These are phyloP conservation scores for Vombatus ursinus DNA, from an alignment of 2,113 vertebrate genomes.

Conservation along the genomic window DNA sequence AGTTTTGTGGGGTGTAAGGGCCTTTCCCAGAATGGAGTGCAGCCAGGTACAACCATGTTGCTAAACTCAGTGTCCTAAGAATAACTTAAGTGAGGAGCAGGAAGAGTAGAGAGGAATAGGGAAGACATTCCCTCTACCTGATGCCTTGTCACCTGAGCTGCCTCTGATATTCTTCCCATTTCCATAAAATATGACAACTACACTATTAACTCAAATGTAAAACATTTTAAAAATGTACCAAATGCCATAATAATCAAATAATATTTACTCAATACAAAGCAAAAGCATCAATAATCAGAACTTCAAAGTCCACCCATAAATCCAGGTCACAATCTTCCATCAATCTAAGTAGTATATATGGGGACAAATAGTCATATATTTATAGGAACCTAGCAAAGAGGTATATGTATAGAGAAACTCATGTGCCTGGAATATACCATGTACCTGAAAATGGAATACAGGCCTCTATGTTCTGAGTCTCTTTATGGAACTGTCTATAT, in stretches of 20 bases:
- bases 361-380: background rate
- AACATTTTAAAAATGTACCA: background rate
- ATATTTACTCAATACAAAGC: background rate
- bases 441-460: background rate
- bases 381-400: background rate
- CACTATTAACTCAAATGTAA: background rate
- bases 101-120: background rate
- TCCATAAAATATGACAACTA: background rate
- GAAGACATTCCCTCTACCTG: background rate
- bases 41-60: background rate
- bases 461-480: background rate
- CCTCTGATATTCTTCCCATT: background rate
- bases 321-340: background rate
- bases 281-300: background rate
- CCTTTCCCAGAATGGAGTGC: background rate
- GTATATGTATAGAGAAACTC: background rate
- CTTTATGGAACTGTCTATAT: background rate
- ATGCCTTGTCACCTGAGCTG: background rate
- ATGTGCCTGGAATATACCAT: background rate
- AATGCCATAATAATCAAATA: background rate
- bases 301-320: background rate
- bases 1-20: background rate
- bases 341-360: background rate
- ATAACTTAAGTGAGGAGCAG: background rate
- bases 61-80: background rate